Base-by-base conservation (phyloP, 1,140 invertebrate species). In the Caenorhabditis latens region DNA sequence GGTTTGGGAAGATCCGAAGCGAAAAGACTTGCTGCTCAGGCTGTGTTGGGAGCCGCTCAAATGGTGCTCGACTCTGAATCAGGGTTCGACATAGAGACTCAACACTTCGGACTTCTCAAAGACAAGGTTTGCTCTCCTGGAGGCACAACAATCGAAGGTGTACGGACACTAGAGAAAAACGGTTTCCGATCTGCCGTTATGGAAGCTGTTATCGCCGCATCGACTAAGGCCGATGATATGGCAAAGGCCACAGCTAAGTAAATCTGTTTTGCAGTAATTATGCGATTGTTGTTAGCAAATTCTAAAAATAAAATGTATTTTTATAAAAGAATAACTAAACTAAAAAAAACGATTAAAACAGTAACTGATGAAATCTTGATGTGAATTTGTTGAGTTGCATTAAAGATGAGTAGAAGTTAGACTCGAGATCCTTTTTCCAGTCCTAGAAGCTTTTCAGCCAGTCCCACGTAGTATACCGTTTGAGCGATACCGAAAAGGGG, bases 401-500 rank as follows among this genome's bases (percentile, higher is more conserved):
- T 21, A 63, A 63, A 9, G 13, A 63, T 63, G 24, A 63, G 61
- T 63, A 63, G 11, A 11, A 24, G 24, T 79, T 79, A 85, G 19
- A 85, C 67, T 67, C 84, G 46, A 48, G 63, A 53, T 53, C 46
- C 48, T 79, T 85, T 85, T 71, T 85, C 84, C 19, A 65, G 19
- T 14, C 96, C 96, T 84, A 99, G 91, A 16, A 98, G 91, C 88
- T 94, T 94, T 93, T 99, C 98, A 4, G 97, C 98, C 24, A 99
- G 96, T n/a, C 98, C 98, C 89, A 99, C 94, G 93, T 96, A 99
- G 93, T 99, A 99, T 4, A 99, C 96, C 11, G 96, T 97, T 94
- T 99, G 98, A 11, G 98, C 98, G 88, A 99, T 99, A 89, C 98
- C 98, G 94, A 99, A 99, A 53, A 99, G 93, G 4, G 97, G 97